Percentiles rank a stretch among this genome's conserved stretches.
phyloP scores from a whole-genome alignment of 2,888 invertebrate genomes.

The Chrysomela aeneicollis region DNA sequence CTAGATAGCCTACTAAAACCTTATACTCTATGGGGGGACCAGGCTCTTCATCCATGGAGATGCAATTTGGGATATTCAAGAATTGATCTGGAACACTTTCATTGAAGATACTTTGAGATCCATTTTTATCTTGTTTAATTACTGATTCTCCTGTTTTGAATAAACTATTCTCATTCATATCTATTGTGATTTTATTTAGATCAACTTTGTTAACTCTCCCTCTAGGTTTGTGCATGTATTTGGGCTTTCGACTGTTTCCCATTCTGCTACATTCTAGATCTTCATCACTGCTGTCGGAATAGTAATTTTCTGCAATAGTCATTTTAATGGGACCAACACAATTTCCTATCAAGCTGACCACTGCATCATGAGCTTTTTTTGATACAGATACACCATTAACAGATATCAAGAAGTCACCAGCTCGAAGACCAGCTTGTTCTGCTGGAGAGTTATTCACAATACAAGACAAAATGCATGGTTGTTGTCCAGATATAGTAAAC shows the following conservation, averaged over 20 bases:
- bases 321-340: slow-evolving; percentile 84
- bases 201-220: slow-evolving; percentile 45
- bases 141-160: slow-evolving; percentile 38
- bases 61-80: background rate
- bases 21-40: slow-evolving; percentile 76
- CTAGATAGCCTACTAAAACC: slow-evolving; percentile 92
- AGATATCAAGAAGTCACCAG: slow-evolving; percentile 91
- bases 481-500: slow-evolving; percentile 97
- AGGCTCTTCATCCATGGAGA: slow-evolving; percentile 58
- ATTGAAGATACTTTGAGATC: slow-evolving; percentile 33
- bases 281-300: slow-evolving; percentile 86
- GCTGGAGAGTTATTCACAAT: slow-evolving; percentile 92
- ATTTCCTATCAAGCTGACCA: slow-evolving; percentile 88
- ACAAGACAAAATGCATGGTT: slow-evolving; percentile 93
- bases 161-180: slow-evolving; percentile 39
- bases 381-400: slow-evolving; percentile 93
- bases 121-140: slow-evolving; percentile 34
- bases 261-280: slow-evolving; percentile 67
- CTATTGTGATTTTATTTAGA: slow-evolving; percentile 34
- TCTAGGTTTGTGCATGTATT: slow-evolving; percentile 66
- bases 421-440: slow-evolving; percentile 86
- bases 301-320: slow-evolving; percentile 87
- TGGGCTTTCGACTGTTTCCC: slow-evolving; percentile 67
- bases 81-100: slow-evolving; percentile 38
- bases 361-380: slow-evolving; percentile 92